phyloP scores from a whole-genome alignment of 2,888 invertebrate genomes.

The Pardosa pseudoannulata region DNA sequence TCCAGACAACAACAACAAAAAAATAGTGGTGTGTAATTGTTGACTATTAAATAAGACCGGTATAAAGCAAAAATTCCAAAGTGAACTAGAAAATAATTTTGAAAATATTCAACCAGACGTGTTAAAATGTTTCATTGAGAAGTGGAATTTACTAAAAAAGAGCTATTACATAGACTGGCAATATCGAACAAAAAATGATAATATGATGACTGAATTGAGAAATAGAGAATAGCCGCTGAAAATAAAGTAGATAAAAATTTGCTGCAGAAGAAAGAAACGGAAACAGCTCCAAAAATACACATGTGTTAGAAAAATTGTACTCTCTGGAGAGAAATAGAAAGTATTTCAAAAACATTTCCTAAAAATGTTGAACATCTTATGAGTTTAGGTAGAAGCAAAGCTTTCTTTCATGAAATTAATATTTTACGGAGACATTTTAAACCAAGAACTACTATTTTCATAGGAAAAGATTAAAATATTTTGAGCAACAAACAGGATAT shows the following conservation, averaged over 20 bases:
- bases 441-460: neutral
- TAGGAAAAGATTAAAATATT: neutral
- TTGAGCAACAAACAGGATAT: neutral
- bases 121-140: too few species aligned
- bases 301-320: neutral
- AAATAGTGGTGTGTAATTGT: too few species aligned
- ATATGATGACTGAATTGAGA: neutral
- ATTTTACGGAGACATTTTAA: neutral
- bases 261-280: neutral
- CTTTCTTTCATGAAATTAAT: slow-evolving; percentile 12
- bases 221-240: neutral
- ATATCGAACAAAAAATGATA: neutral
- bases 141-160: too few species aligned
- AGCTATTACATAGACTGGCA: too few species aligned
- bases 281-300: neutral
- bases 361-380: neutral
- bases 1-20: too few species aligned
- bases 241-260: neutral
- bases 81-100: too few species aligned
- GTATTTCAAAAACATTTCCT: neutral
- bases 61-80: too few species aligned
- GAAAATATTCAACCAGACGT: too few species aligned
- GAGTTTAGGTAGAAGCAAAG: neutral
- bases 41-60: too few species aligned
- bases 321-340: neutral